phyloP scores from a whole-genome alignment of 2,113 vertebrate genomes.

The Ramphastos sulfuratus region DNA sequence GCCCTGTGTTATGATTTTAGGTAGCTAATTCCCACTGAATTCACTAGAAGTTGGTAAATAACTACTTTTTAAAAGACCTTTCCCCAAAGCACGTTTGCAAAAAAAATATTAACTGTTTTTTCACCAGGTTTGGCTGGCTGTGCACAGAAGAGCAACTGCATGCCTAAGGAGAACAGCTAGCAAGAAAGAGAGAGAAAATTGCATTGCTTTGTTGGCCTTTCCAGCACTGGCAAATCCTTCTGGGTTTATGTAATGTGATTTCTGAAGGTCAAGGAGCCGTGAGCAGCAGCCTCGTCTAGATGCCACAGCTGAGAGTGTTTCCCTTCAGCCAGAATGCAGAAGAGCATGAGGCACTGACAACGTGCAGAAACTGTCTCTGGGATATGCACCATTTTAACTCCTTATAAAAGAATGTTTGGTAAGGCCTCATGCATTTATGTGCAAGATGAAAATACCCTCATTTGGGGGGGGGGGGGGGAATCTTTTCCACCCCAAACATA shows the following conservation, averaged over 20 bases:
- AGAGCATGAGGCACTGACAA: background rate
- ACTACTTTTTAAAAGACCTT: background rate
- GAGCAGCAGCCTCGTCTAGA: background rate
- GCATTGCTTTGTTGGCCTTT: background rate
- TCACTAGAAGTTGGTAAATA: background rate
- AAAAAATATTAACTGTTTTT: background rate
- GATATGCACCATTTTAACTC: background rate
- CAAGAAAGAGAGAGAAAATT: background rate
- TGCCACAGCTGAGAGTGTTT: background rate
- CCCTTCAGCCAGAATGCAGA: background rate
- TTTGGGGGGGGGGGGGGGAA: background rate
- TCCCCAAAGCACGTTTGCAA: background rate
- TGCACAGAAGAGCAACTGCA: background rate
- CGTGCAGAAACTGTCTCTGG: fast-evolving
- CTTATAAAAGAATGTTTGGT: background rate
- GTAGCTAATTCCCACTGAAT: background rate
- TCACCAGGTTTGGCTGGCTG: background rate
- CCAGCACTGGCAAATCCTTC: background rate
- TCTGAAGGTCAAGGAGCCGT: background rate
- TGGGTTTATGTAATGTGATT: background rate
- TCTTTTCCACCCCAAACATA: background rate
- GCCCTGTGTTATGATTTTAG: fast-evolving
- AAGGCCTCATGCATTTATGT: background rate
- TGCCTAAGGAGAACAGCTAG: background rate
- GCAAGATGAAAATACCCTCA: background rate